Evolutionary conservation across 2,888 invertebrate species (phyloP), one percentile per base, ranked within the genome.

Genomic region (Spatulosminthurus flaviceps): DNA sequence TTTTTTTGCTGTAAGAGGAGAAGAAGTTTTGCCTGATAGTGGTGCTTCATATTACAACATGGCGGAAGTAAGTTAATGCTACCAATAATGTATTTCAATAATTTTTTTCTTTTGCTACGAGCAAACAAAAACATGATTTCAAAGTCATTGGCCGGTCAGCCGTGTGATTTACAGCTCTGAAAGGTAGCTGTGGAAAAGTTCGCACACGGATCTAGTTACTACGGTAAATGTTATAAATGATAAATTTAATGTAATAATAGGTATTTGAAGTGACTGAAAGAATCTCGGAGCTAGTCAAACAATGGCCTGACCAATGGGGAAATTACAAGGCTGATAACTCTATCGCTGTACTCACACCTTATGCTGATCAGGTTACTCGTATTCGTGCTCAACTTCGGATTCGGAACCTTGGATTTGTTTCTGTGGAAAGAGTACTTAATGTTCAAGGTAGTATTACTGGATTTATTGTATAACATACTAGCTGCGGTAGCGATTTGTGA

Each of bases 271-370:
- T 94, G 0, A 93, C 93, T 0, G 93, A 93, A 84, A 89, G 93
- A 19, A 93, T 94, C 0, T 89, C 90, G 9, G 92, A 93, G 85
- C 87, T 94, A 81, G 90, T 92, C 79, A 90, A 91, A 76, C 90
- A 90, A 60, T 95, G 95, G 95, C 94, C 94, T 0, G 87, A 89
- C 0, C 89, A 91, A 0, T 93, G 93, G 92, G 95, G 94, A 73
- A 43, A 79, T 26, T 78, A 76, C 11, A 78, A 81, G 11, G 82
- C 78, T 7, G 91, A 92, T 81, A 90, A 92, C 84, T 92, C 92
- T 80, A 93, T 95, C 81, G 94, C 94, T 0, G 93, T 95, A 21
- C 92, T 95, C 87, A 92, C 94, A 0, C 94, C 94, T 0, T 95
- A 95, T 87, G 91, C 93, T 0, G 94, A 95, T 88, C 95, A 95